phyloP scores from a whole-genome alignment of 2,888 invertebrate genomes.

The Phania funesta region DNA sequence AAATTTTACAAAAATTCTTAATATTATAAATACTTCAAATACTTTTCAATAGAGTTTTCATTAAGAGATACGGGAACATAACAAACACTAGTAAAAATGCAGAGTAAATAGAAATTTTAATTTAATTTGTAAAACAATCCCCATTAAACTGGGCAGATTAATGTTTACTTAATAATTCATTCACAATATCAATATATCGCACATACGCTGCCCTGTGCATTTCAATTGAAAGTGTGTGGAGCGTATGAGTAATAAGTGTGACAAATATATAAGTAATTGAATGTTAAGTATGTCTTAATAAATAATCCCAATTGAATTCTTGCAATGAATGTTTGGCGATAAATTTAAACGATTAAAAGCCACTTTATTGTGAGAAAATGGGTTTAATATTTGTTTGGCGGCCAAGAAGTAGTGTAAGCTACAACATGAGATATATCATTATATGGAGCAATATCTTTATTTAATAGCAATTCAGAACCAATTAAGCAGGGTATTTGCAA shows the following conservation, averaged over 20 bases:
- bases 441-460: too few species aligned
- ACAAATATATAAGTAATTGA: not conserved
- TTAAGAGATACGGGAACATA: not conserved
- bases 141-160: not conserved
- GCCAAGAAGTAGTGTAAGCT: too few species aligned
- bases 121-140: not conserved
- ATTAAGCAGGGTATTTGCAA: too few species aligned
- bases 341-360: too few species aligned
- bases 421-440: too few species aligned
- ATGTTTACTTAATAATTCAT: not conserved
- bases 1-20: not conserved
- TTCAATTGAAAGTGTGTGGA: not conserved
- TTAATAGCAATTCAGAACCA: too few species aligned
- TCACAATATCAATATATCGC: not conserved
- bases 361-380: too few species aligned
- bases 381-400: too few species aligned
- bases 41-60: not conserved
- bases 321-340: not conserved
- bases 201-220: not conserved
- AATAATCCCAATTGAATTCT: not conserved
- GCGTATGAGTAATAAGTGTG: not conserved
- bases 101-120: not conserved
- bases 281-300: not conserved
- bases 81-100: not conserved
- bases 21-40: not conserved